phyloP scores from a whole-genome alignment of 2,888 invertebrate species.

The Chymomyza caudatula region DNA sequence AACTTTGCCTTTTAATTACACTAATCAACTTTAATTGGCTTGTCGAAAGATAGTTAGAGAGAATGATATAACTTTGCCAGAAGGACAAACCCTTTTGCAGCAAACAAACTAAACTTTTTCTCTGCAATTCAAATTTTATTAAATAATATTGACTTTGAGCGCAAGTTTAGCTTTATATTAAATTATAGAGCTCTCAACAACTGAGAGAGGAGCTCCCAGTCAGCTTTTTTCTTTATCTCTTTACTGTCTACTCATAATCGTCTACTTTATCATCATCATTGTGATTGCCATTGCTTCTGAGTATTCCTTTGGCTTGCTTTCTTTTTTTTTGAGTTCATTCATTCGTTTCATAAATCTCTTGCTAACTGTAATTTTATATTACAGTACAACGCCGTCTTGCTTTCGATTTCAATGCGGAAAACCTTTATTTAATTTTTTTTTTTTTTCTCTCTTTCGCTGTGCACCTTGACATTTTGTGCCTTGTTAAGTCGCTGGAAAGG shows the following conservation, averaged over 20 bases:
- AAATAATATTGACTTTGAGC: background rate
- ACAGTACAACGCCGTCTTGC: conserved; percentile 10
- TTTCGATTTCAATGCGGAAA: conserved; percentile 20
- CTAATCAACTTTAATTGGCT: background rate
- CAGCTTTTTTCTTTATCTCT: background rate
- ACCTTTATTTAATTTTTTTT: conserved; percentile 19
- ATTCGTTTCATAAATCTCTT: conserved; percentile 40
- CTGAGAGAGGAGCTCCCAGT: background rate
- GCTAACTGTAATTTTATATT: background rate
- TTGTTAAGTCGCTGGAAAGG: background rate
- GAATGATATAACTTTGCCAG: no score
- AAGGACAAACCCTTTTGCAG: background rate
- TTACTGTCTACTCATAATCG: background rate
- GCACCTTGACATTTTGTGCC: conserved; percentile 24
- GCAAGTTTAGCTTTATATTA: background rate
- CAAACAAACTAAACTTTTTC: background rate
- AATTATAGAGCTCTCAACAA: background rate
- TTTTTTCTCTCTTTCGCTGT: conserved; percentile 14
- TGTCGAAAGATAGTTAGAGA: no score
- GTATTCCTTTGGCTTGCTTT: conserved; percentile 20
- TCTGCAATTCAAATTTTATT: background rate
- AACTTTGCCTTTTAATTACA: background rate
- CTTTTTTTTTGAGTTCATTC: background rate
- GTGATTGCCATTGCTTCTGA: background rate
- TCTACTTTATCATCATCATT: background rate